Base-by-base conservation (phyloP, 1,140 invertebrate genomes). In the Notospermus geniculatus region DNA sequence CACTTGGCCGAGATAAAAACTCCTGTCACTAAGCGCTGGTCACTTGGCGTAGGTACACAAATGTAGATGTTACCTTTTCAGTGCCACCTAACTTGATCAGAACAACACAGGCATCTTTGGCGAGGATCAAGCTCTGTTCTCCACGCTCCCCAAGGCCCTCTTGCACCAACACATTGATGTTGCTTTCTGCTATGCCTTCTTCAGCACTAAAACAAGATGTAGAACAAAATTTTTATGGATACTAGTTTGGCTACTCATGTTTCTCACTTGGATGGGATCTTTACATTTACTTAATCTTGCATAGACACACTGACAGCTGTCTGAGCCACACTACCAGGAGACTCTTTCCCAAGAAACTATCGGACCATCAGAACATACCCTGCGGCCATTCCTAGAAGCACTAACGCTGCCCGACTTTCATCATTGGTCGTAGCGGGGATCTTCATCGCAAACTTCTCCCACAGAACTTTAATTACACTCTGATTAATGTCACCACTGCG, bases 401-500 rank as follows among this genome's bases (percentile, higher is more conserved):
- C 81, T 4, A 93, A 77, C 1, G 91, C 88, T 17, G 86, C 83
- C 50, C 86, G 84, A 57, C 89, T 88, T 54, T 92, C 87, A 67
- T 85, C 81, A 2, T 83, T 74, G 0, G 86, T 87, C 0, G 87
- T 88, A 17, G 87, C 85, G 23, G 88, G 83, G n/a, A 89, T 84
- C 71, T 90, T 91, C 68, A 88, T 84, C 0, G 89, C 85, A 74
- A 91, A 93, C 60, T 86, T 87, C 77, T 93, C 90, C 88, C 90
- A 93, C 32, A 93, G 81, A 13, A 92, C 85, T 84, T 89, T 74
- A 64, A 83, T 77, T 71, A 82, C 61, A 67, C 83, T 77, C 71
- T 79, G 54, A 54, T 79, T 78, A 7, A 90, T 60, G 54, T 90
- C 87, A 0, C 85, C 86, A 27, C 82, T 84, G 52, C 71, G 69